These are phyloP conservation scores for Caenorhabditis wallacei DNA, from an alignment of 2,888 invertebrate species.

Conservation along the genomic window DNA sequence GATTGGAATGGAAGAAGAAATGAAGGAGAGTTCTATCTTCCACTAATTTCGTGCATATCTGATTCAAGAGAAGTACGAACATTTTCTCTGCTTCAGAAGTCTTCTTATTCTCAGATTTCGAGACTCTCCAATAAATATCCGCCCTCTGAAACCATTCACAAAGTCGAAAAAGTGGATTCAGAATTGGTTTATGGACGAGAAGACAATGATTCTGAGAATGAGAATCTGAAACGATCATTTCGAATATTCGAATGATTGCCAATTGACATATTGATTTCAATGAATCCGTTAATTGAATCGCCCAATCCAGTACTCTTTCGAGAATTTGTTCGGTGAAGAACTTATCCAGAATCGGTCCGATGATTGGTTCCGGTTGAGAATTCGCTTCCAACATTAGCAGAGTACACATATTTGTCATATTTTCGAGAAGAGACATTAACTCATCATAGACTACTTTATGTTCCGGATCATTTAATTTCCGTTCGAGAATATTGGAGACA, in stretches of 20 bases:
- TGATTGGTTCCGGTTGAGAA: slow-evolving; percentile 79
- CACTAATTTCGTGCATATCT: slow-evolving; percentile 81
- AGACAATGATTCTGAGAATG: slow-evolving; percentile 84
- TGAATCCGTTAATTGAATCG: slow-evolving; percentile 72
- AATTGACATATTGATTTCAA: slow-evolving; percentile 76
- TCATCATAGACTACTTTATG: slow-evolving; percentile 71
- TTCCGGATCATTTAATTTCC: slow-evolving; percentile 64
- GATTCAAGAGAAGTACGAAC: slow-evolving; percentile 81
- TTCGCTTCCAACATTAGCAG: slow-evolving; percentile 81
- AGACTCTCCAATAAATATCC: slow-evolving; percentile 54
- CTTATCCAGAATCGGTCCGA: slow-evolving; percentile 81
- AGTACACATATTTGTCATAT: slow-evolving; percentile 75
- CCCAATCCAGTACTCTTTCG: slow-evolving; percentile 76
- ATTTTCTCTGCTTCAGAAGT: slow-evolving; percentile 75
- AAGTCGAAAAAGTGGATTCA: slow-evolving; percentile 91
- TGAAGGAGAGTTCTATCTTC: slow-evolving; percentile 80
- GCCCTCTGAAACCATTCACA: slow-evolving; percentile 69
- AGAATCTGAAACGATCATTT: slow-evolving; percentile 63
- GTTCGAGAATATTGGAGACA: slow-evolving; percentile 65
- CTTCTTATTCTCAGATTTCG: slow-evolving; percentile 55
- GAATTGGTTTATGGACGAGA: slow-evolving; percentile 92
- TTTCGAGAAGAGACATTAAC: slow-evolving; percentile 70
- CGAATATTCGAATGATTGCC: slow-evolving; percentile 52
- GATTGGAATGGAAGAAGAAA: slow-evolving; percentile 81
- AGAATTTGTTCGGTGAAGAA: slow-evolving; percentile 80